Evolutionary conservation across 2,797 vertebrate genomes (phyloP).

Genomic region (Microctenopoma steveboyesi): DNA sequence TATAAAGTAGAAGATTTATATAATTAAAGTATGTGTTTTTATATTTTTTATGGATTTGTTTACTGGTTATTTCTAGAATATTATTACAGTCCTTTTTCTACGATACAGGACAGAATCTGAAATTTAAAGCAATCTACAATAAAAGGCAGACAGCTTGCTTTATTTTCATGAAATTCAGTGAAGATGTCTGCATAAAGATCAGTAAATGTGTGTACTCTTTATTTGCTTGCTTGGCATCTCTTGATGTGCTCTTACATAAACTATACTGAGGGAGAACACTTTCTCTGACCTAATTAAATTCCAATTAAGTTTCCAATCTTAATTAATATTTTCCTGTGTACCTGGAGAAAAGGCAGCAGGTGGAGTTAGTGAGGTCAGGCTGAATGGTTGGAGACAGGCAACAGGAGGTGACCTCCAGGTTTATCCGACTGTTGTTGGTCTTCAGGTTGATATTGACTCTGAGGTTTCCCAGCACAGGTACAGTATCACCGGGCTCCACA

Average conservation of each 20-base stretch:
- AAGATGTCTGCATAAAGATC: slow-evolving; percentile 18
- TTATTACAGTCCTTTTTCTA: background rate
- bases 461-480: slow-evolving; percentile 69
- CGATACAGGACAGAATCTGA: background rate
- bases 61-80: slow-evolving; percentile 1
- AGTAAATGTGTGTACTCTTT: slow-evolving; percentile 11
- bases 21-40: background rate
- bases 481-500: slow-evolving; percentile 65
- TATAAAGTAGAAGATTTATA: slow-evolving; percentile 2
- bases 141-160: slow-evolving; percentile 6
- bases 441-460: slow-evolving; percentile 76
- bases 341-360: slow-evolving; percentile 82
- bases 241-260: slow-evolving; percentile 3
- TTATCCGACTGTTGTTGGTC: slow-evolving; percentile 77
- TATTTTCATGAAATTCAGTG: slow-evolving; percentile 10
- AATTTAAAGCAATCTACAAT: background rate
- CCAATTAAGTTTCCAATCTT: background rate
- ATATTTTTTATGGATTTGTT: background rate
- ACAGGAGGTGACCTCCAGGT: slow-evolving; percentile 79
- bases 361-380: slow-evolving; percentile 57
- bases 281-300: background rate
- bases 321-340: slow-evolving; percentile 40
- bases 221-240: slow-evolving; percentile 5
- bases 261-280: background rate
- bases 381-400: slow-evolving; percentile 74